Base-by-base conservation (phyloP, 2,113 vertebrate species). In the Donacobius atricapilla region DNA sequence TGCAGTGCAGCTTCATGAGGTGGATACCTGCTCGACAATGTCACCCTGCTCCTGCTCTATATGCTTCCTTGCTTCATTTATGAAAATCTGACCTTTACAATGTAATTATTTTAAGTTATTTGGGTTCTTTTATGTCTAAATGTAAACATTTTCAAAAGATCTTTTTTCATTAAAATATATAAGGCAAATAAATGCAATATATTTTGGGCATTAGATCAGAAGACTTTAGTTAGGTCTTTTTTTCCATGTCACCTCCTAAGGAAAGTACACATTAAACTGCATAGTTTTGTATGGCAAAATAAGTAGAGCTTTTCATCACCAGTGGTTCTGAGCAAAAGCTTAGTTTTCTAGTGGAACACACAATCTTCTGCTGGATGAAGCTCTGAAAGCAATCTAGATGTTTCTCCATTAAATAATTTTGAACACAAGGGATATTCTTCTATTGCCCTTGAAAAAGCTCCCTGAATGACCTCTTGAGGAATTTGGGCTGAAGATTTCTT, bases 181-280 rank as follows among this genome's bases (percentile, higher is more conserved):
- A 89, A 71, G 69, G 39, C 28, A 70, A 92, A 93, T 64, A 91
- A 95, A 83, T 92, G 57, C 33, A 91, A 82, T 87, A 78, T 83
- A 89, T 87, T 93, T 87, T 87, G 68, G 94, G 91, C 91, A 93
- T 71, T 92, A 93, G 87, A 96, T 95, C 94, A 96, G 90, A 97
- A 95, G 76, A 42, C 4, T 81, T 75, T 70, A 68, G 80, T 71
- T 93, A 69, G 78, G 68, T 69, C 60, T 69, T 91, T 95, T 51
- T 89, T 95, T 66, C 89, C 48, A 76, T 83, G 94, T 84, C 82
- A 91, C 47, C 70, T 66, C 77, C 71, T 81, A 82, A 83, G 63
- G 85, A 47, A 50, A 91, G 28, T 72, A 44, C 54, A 83, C 39
- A 58, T 86, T 92, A 90, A 91, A 83, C 47, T n/a, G 56, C 60